A percentile compares a stretch with the other conserved stretches of the same genome.
phyloP scores from a whole-genome alignment of 2,797 vertebrate species.

The Phoebastria nigripes region DNA sequence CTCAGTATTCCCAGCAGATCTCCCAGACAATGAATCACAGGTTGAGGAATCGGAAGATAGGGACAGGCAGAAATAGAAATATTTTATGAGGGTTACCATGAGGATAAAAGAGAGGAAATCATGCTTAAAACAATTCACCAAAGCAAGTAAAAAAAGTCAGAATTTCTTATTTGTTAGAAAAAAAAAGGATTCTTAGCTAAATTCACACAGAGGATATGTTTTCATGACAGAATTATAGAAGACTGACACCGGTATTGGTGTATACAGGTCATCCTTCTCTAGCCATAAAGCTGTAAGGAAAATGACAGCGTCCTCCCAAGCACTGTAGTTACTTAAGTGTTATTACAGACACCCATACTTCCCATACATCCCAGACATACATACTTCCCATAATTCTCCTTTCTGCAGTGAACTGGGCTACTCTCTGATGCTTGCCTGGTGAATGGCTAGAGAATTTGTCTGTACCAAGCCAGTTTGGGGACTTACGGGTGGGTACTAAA shows the following conservation, averaged over 20 bases:
- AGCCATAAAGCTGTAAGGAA: background rate
- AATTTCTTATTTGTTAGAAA: background rate
- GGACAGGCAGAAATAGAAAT: background rate
- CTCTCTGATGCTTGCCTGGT: background rate
- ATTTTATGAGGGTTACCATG: background rate
- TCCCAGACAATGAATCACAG: slow-evolving; percentile 40
- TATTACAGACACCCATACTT: background rate
- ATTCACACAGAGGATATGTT: background rate
- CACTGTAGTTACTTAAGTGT: background rate
- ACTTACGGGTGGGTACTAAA: background rate
- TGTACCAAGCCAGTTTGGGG: background rate
- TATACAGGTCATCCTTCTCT: background rate
- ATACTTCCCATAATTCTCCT: background rate
- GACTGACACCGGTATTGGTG: background rate
- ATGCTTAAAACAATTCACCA: background rate
- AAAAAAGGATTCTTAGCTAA: background rate
- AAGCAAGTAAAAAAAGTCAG: background rate
- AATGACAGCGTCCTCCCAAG: background rate
- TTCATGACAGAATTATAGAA: background rate
- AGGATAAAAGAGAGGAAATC: background rate
- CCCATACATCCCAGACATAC: background rate
- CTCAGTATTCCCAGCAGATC: slow-evolving; percentile 39
- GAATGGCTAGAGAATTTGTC: background rate
- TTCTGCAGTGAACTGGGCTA: background rate
- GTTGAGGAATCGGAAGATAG: background rate